Evolutionary conservation across 2,113 vertebrate species (phyloP).

Genomic region (Recurvirostra avosetta): DNA sequence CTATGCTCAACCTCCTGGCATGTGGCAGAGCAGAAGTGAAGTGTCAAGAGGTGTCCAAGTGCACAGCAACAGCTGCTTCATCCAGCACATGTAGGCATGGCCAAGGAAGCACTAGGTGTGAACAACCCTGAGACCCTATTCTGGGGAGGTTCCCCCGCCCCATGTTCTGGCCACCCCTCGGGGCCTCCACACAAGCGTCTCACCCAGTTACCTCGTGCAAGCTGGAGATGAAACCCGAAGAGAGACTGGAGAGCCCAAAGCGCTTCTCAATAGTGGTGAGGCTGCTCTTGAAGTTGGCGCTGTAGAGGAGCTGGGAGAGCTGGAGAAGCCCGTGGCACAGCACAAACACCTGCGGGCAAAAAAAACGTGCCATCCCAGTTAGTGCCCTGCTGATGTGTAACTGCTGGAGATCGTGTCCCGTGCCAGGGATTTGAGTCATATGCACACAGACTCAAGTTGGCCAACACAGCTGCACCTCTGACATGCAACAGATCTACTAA

Average conservation of each 20-base stretch:
- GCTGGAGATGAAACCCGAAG: conserved; percentile 94
- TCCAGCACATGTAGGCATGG: accelerated
- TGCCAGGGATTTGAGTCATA: accelerated
- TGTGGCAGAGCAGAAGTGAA: not conserved
- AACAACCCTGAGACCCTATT: not conserved
- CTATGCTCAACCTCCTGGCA: accelerated
- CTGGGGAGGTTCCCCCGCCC: not conserved
- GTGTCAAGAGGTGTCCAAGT: not conserved
- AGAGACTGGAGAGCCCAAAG: conserved; percentile 93
- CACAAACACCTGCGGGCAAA: conserved; percentile 84
- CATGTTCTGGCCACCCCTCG: accelerated
- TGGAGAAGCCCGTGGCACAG: conserved; percentile 92
- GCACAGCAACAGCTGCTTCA: not conserved
- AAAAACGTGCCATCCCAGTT: not conserved
- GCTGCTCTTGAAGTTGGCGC: conserved; percentile 95
- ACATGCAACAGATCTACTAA: not conserved
- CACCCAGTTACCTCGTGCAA: conserved; percentile 85
- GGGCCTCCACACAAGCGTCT: not conserved
- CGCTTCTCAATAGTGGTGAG: conserved; percentile 96
- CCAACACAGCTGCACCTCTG: not conserved
- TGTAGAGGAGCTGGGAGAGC: conserved; percentile 92
- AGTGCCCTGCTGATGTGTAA: not conserved
- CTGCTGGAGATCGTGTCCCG: not conserved
- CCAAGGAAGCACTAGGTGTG: not conserved
- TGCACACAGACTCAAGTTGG: accelerated